These are phyloP conservation scores for Cephalopterus ornatus DNA, from an alignment of 2,113 vertebrate genomes.

Conservation along the genomic window DNA sequence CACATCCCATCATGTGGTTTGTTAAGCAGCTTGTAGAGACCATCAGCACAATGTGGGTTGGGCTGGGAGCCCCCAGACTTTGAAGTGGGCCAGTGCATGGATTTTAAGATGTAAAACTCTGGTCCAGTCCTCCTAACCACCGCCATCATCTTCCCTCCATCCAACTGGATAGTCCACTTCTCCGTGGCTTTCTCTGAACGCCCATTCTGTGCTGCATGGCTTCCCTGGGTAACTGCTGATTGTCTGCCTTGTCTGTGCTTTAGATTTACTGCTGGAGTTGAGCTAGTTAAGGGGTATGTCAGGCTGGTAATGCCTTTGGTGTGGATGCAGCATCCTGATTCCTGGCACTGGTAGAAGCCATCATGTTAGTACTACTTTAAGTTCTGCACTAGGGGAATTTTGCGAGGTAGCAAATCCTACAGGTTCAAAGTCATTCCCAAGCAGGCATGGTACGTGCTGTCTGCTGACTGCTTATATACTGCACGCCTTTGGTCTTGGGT, in stretches of 20 bases:
- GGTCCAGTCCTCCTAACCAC: background rate
- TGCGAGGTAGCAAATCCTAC: background rate
- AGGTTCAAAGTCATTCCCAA: background rate
- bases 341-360: background rate
- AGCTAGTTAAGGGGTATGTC: background rate
- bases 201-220: background rate
- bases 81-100: background rate
- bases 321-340: background rate
- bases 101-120: background rate
- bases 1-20: fast-evolving
- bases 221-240: background rate
- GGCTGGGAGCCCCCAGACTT: background rate
- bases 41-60: fast-evolving
- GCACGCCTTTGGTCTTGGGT: background rate
- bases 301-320: fast-evolving
- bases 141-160: background rate
- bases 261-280: background rate
- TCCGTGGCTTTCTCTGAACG: background rate
- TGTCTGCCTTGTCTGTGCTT: background rate
- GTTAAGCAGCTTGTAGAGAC: background rate
- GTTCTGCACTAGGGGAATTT: background rate
- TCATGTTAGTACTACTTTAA: fast-evolving
- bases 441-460: background rate
- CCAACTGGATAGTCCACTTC: background rate
- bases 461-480: background rate